Evolutionary conservation across 2,888 invertebrate genomes (phyloP), one percentile per base, ranked within the genome.

Genomic region (Tribolium freemani): DNA sequence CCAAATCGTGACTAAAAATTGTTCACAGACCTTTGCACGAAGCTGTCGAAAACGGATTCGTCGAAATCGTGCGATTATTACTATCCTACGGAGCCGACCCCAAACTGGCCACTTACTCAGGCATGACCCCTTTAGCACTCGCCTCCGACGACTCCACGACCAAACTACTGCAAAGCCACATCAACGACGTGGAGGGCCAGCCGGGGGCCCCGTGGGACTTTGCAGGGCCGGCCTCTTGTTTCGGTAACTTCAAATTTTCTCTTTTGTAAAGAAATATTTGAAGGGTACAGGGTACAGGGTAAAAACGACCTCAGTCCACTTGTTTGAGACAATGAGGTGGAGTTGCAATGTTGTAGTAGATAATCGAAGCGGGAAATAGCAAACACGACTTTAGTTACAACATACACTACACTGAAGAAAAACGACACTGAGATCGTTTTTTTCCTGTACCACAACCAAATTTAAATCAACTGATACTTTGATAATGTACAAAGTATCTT

Each of bases 81-180:
- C 88, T 98, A 71, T 92, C 96, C 0, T 96, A 95, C 84, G 98
- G 98, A 38, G 97, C 97, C 2, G 98, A 98, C 88, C 97, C 97
- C 0, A 87, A 93, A 73, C 88, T 96, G 78, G 95, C 95, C 64
- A 97, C 96, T 8, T 97, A 96, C 85, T 91, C 94, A 48, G 97
- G 97, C 57, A 91, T 92, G 79, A 94, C 94, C 0, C 95, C 95
- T 0, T 86, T 94, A 71, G 92, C 93, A 78, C 84, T 94, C 75
- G 92, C 93, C 0, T 84, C 87, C 45, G 89, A 88, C 75, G 88
- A 88, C 71, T 82, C 84, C 6, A 91, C 91, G 0, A 85, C 88
- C 4, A 89, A 90, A 1, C 88, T 94, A 53, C 86, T 94, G 72
- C 89, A 91, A 78, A 88, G 91, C 75, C 92, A 94, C 82, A 88